Evolutionary conservation across 2,888 invertebrate genomes (phyloP).

Genomic region (Cheilosia grossa): DNA sequence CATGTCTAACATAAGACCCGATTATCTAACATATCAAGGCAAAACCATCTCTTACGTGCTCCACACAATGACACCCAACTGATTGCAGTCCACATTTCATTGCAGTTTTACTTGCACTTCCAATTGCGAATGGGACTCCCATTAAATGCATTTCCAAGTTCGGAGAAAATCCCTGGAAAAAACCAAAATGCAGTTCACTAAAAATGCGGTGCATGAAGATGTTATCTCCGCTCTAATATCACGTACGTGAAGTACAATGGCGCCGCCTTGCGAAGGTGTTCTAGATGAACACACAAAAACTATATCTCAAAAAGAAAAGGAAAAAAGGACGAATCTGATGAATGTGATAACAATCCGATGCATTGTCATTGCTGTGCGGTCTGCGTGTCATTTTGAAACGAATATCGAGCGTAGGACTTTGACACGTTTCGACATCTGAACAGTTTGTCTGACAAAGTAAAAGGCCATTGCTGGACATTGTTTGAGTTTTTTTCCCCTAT

Average conservation of each 20-base stretch:
- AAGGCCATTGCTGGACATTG: slow-evolving; percentile 13
- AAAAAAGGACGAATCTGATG: slow-evolving; percentile 46
- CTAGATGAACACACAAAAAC: slow-evolving; percentile 10
- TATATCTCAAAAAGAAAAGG: not conserved
- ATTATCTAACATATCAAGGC: not conserved
- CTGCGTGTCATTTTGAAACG: slow-evolving; percentile 56
- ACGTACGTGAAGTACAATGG: slow-evolving; percentile 49
- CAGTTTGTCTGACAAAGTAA: slow-evolving; percentile 10
- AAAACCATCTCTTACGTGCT: slow-evolving; percentile 48
- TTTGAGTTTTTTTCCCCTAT: slow-evolving; percentile 7
- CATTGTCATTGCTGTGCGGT: slow-evolving; percentile 62
- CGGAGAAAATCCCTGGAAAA: slow-evolving; percentile 31
- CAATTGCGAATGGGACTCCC: slow-evolving; percentile 25
- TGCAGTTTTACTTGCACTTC: slow-evolving; percentile 22
- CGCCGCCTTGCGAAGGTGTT: slow-evolving; percentile 34
- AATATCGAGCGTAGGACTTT: slow-evolving; percentile 32
- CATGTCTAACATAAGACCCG: not conserved
- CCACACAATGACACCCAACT: slow-evolving; percentile 32
- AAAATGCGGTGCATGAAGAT: slow-evolving; percentile 39
- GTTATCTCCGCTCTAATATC: slow-evolving; percentile 45
- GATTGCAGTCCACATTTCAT: slow-evolving; percentile 43
- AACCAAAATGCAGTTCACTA: slow-evolving; percentile 20
- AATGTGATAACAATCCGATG: slow-evolving; percentile 56
- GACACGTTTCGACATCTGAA: slow-evolving; percentile 44
- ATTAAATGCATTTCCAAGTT: slow-evolving; percentile 23